Evolutionary conservation across 2,797 vertebrate species (phyloP).

Genomic region (Syngnathus acus): DNA sequence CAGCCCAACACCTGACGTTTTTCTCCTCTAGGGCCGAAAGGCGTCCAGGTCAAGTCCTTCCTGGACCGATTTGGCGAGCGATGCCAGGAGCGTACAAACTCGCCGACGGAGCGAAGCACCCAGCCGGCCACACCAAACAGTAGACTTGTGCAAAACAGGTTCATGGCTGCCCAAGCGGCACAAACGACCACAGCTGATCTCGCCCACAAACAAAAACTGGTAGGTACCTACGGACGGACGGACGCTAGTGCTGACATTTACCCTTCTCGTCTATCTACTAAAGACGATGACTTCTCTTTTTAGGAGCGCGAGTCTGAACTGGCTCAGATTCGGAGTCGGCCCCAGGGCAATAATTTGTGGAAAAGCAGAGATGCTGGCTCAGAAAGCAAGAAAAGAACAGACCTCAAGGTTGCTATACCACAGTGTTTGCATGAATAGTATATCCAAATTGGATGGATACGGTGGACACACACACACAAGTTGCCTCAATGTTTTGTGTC

Average conservation of each 20-base stretch:
- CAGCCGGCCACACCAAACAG: slow-evolving; percentile 76
- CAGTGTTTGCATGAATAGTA: too few relatives aligned
- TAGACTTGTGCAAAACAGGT: slow-evolving; percentile 78
- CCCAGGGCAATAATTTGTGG: slow-evolving; percentile 78
- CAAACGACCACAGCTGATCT: slow-evolving; percentile 78
- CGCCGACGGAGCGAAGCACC: slow-evolving; percentile 42
- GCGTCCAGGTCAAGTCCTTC: slow-evolving; percentile 88
- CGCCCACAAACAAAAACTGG: slow-evolving; percentile 83
- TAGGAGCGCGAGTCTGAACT: slow-evolving; percentile 91
- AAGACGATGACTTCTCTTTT: background rate
- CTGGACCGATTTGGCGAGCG: slow-evolving; percentile 87
- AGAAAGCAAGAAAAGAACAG: slow-evolving; percentile 38
- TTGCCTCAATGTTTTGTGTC: too few relatives aligned
- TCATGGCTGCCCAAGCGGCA: slow-evolving; percentile 66
- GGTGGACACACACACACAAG: too few relatives aligned
- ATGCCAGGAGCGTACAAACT: slow-evolving; percentile 73
- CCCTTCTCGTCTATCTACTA: too few relatives aligned
- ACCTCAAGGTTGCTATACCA: background rate
- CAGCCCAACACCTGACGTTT: background rate
- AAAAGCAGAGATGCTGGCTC: slow-evolving; percentile 59
- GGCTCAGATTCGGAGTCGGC: slow-evolving; percentile 77
- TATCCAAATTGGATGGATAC: too few relatives aligned
- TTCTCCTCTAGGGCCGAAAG: slow-evolving; percentile 31
- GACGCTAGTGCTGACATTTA: too few relatives aligned
- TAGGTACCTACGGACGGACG: slow-evolving; percentile 26